Conservation (phyloP, 2,113 vertebrate species). For the Brachypteracias leptosomus region DNA sequence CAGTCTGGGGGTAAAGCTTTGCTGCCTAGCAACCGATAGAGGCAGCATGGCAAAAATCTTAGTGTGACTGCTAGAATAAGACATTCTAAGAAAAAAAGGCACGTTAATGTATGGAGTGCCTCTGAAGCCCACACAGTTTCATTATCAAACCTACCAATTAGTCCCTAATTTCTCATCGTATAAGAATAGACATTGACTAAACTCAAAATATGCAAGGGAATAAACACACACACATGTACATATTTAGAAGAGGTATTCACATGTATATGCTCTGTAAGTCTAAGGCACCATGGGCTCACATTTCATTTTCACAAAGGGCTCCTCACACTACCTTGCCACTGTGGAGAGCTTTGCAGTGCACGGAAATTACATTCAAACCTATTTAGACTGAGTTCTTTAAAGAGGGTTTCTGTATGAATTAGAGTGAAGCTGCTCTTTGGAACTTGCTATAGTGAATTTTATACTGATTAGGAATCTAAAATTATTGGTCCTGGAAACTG, state of each 20-base stretch:
- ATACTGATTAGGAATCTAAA: not conserved
- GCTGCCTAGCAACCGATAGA: conserved; percentile 34
- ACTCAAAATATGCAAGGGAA: not conserved
- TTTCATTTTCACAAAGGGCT: not conserved
- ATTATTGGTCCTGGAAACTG: not conserved
- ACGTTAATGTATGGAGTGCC: not conserved
- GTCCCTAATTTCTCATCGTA: not conserved
- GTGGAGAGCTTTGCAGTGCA: not conserved
- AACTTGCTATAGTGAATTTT: conserved; percentile 12
- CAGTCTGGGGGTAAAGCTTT: not conserved
- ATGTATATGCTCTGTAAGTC: not conserved
- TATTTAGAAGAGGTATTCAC: not conserved
- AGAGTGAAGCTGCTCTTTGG: not conserved
- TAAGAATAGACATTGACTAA: not conserved
- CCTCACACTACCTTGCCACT: not conserved
- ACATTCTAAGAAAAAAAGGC: not conserved
- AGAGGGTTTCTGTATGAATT: not conserved
- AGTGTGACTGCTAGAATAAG: not conserved
- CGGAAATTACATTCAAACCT: not conserved
- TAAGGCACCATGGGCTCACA: not conserved
- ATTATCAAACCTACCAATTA: not conserved
- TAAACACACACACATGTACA: fast-evolving
- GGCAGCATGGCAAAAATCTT: not conserved
- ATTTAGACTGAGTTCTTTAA: not conserved
- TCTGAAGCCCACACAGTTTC: not conserved